Percentiles rank a stretch among this genome's conserved stretches.
phyloP scores from a whole-genome alignment of 2,113 vertebrate genomes.

The Sardina pilchardus region DNA sequence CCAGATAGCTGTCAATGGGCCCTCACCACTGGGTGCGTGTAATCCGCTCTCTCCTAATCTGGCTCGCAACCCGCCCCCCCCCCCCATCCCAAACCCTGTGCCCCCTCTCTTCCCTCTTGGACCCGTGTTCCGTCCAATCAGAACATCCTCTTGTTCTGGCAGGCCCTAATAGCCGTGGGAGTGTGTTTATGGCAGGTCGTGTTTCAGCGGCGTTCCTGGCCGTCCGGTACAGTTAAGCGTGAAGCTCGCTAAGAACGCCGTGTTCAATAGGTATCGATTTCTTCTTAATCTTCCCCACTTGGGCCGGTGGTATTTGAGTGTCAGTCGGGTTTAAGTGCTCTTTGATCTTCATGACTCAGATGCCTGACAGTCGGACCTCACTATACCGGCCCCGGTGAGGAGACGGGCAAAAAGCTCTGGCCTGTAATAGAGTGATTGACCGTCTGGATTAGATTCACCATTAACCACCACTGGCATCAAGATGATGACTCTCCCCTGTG shows the following conservation, averaged over 20 bases:
- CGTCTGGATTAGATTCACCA: neutral
- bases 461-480: neutral
- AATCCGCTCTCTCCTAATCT: conserved; percentile 17
- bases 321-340: conserved; percentile 41
- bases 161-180: conserved; percentile 26
- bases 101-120: neutral
- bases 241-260: conserved; percentile 35
- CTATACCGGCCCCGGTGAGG: too few species aligned
- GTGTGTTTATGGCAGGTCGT: conserved; percentile 40
- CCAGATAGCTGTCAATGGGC: conserved; percentile 37
- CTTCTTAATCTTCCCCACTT: conserved; percentile 48
- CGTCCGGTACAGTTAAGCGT: conserved; percentile 53
- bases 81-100: neutral
- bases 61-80: neutral
- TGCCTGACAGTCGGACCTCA: neutral
- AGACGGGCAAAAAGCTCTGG: neutral
- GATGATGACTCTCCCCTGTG: neutral
- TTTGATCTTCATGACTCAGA: neutral
- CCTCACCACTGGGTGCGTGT: conserved; percentile 15
- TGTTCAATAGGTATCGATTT: conserved; percentile 46
- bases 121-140: neutral
- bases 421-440: neutral
- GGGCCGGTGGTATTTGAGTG: conserved; percentile 33
- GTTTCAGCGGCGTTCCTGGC: conserved; percentile 37
- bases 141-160: neutral